A percentile compares a stretch with the other conserved stretches of the same genome.
Evolutionary conservation across 2,797 vertebrate species (phyloP).

Genomic region (Catharus ustulatus): DNA sequence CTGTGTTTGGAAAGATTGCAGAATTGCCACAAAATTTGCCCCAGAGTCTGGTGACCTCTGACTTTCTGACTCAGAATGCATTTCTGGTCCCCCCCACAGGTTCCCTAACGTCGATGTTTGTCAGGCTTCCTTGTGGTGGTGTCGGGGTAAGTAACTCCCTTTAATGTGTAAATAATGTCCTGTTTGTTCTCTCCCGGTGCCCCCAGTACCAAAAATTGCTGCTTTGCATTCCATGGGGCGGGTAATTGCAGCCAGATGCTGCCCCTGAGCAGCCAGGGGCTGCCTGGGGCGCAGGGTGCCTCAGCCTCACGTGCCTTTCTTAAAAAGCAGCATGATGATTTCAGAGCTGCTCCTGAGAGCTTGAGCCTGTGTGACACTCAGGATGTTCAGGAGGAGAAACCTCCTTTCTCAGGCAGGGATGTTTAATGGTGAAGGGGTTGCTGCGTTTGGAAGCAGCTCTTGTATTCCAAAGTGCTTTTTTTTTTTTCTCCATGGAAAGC

Average conservation of each 20-base stretch:
- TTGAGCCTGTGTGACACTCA: background rate
- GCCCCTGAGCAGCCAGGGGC: constrained; percentile 68
- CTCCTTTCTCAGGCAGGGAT: background rate
- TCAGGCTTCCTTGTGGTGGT: constrained; percentile 94
- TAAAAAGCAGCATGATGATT: constrained; percentile 49
- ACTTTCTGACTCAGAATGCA: background rate
- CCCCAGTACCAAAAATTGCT: constrained; percentile 82
- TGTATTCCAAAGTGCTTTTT: background rate
- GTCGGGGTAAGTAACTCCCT: constrained; percentile 88
- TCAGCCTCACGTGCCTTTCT: constrained; percentile 5
- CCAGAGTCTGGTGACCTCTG: background rate
- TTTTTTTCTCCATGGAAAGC: background rate
- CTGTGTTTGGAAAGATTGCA: background rate
- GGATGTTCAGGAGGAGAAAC: background rate
- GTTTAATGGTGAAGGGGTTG: background rate
- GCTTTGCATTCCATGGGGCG: constrained; percentile 78
- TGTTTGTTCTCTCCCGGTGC: constrained; percentile 82
- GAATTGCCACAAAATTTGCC: background rate
- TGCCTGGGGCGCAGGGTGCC: constrained; percentile 41
- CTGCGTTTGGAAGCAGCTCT: background rate
- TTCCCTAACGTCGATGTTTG: constrained; percentile 91
- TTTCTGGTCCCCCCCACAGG: constrained; percentile 73
- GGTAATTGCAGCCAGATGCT: constrained; percentile 89
- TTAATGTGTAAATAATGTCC: constrained; percentile 79
- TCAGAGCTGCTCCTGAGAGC: background rate